phyloP scores from a whole-genome alignment of 2,888 invertebrate genomes.

The Andrena hattorfiana region DNA sequence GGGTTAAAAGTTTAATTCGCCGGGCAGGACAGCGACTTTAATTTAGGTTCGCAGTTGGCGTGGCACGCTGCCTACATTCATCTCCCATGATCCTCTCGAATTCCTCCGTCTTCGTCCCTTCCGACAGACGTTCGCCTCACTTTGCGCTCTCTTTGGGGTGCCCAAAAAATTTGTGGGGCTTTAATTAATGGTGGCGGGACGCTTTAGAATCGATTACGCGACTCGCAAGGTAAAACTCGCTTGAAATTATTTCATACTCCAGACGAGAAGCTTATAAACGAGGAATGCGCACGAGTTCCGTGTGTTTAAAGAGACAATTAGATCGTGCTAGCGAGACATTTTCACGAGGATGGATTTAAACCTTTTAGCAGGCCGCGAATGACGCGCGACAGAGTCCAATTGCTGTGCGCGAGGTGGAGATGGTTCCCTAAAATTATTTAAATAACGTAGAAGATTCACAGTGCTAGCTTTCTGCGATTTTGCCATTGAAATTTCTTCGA shows the following conservation, averaged over 20 bases:
- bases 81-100: slow-evolving; percentile 24
- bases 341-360: slow-evolving; percentile 63
- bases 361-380: slow-evolving; percentile 58
- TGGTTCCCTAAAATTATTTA: not conserved
- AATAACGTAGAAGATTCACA: not conserved
- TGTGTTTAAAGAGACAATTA: slow-evolving; percentile 66
- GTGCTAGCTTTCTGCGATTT: not conserved
- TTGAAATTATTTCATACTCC: not conserved
- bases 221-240: not conserved
- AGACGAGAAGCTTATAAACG: not conserved
- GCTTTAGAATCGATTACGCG: not conserved
- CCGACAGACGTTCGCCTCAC: not conserved
- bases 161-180: not conserved
- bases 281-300: slow-evolving; percentile 35
- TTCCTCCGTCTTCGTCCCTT: not conserved
- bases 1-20: slow-evolving; percentile 77
- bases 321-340: slow-evolving; percentile 42
- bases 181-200: not conserved
- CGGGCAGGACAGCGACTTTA: slow-evolving; percentile 68
- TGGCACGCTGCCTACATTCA: slow-evolving; percentile 66
- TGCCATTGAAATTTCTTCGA: not conserved
- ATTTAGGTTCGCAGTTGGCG: slow-evolving; percentile 62
- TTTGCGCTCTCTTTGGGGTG: not conserved
- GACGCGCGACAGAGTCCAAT: slow-evolving; percentile 20
- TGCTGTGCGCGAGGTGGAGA: not conserved